Base-by-base conservation (phyloP, 1,140 invertebrate species). In the Pectinophora gossypiella region DNA sequence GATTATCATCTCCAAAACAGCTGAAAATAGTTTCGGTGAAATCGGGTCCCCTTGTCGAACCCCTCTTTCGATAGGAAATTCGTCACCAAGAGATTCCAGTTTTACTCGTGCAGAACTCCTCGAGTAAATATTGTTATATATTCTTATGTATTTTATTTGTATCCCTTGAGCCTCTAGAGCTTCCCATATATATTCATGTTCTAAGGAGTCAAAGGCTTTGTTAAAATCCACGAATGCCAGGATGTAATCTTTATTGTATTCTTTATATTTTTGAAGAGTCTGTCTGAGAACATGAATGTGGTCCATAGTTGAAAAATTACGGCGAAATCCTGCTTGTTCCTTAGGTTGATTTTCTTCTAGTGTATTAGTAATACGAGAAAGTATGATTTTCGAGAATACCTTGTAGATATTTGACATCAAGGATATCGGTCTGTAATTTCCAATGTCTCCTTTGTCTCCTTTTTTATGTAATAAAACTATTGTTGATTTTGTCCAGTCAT, bases 21-120 rank as follows among this genome's bases (percentile, higher is more conserved):
- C 59, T 13, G 47, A 68, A 53, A 73, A 77, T 42, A 76, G 46
- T 52, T 66, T 73, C 7, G 51, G 68, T 48, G 64, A 75, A 20
- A 72, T 62, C 16, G 55, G 70, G 51, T 69, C 66, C 2, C 68
- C 65, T 59, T 67, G 59, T 20, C 59, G 56, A 7, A 68, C 60
- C 12, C 66, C 67, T 65, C 54, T 69, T 48, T 53, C 60, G 44
- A 75, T 79, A 56, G 23, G 64, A 45, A 75, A 67, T 36, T 48
- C 54, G 23, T 66, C 56, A 6, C 64, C 66, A 16, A 22, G 38
- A 4, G 10, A 38, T 46, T 63, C 56, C 19, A 56, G 21, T 38
- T 53, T 55, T 10, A 57, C 16, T 13, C 21, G 2, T 6, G 42
- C 54, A 0, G 21, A 57, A 13, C 50, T 56, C n/a, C 48, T 38